phyloP scores from a whole-genome alignment of 2,888 invertebrate species.

The Ormyrus nitidulus region DNA sequence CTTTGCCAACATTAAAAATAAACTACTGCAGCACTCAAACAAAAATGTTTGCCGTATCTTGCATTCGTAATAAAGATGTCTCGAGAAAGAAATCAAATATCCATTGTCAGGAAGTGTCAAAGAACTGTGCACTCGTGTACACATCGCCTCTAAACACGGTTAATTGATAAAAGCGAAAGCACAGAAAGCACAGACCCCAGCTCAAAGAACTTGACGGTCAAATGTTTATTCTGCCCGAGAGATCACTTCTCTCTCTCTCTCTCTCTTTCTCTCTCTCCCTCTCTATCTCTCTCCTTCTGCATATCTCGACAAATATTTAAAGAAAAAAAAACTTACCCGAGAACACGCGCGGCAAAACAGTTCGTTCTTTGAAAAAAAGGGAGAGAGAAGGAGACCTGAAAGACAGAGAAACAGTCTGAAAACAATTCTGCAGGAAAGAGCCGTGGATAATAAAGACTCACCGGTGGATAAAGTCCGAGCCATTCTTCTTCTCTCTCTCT shows the following conservation, averaged over 20 bases:
- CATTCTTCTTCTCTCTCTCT: too few relatives aligned
- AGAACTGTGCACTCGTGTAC: not conserved
- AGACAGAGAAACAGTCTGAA: not conserved
- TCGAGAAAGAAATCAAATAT: constrained; percentile 21
- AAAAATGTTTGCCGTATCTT: not conserved
- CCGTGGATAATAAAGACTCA: constrained; percentile 11
- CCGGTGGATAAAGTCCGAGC: too few relatives aligned
- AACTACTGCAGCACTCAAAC: too few relatives aligned
- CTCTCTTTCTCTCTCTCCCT: too few relatives aligned
- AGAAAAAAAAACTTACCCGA: too few relatives aligned
- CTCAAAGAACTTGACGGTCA: not conserved
- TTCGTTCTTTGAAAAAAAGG: too few relatives aligned
- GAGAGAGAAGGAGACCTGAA: not conserved
- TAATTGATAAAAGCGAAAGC: constrained; percentile 14
- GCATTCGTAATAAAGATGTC: not conserved
- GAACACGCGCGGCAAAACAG: too few relatives aligned
- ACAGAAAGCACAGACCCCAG: not conserved
- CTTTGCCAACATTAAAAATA: too few relatives aligned
- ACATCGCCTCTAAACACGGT: not conserved
- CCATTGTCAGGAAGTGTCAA: constrained; percentile 1
- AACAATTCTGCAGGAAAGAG: constrained; percentile 16
- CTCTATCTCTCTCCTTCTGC: not conserved
- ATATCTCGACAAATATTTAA: not conserved
- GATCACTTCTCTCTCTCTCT: too few relatives aligned
- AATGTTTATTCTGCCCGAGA: constrained; percentile 7